Evolutionary conservation across 2,797 vertebrate genomes (phyloP), one percentile per base, ranked within the genome.

Genomic region (Sebastes itinus): DNA sequence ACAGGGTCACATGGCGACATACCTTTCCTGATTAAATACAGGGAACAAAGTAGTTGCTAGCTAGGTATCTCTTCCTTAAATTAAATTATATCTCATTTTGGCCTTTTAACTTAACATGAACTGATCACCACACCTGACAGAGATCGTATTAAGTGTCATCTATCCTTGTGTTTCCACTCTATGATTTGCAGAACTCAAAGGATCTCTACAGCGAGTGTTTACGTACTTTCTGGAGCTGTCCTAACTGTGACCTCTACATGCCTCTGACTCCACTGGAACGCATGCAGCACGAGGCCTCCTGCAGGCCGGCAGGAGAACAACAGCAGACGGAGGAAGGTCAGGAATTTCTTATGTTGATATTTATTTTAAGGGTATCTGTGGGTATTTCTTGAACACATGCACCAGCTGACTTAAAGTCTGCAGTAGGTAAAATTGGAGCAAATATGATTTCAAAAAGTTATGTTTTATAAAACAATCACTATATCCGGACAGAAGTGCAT

Each of bases 171-270:
- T 63, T 56, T 72, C 3, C 14, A 4, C 30, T 38, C 0, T 71
- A 0, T 80, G 11, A 35, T 75, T 32, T n/a, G 0, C 89, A 99
- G 98, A 96, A 95, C 8, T 96, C 97, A 1, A 87, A 82, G 0
- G 97, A 99, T 59, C 95, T 99, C 30, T 99, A 98, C 89, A 97
- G 96, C 0, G 97, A 98, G 75, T 99, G 98, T 80, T 90, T 99
- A n/a, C 95, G 97, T 10, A 95, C 92, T 4, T 99, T 99, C 94
- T 99, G 98, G 98, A 97, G 87, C 25, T 99, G 98, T 81, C 97
- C 97, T 0, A 94, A 90, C 87, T 99, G 98, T 2, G 93, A 92
- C 69, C 94, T 99, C 63, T 97, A 97, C 91, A 92, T 96, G 95
- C 98, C 98, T 1, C 87, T 99, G 69, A 98, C 98, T 0, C 97